phyloP scores from a whole-genome alignment of 2,888 invertebrate genomes.

The Drosophila picticornis region DNA sequence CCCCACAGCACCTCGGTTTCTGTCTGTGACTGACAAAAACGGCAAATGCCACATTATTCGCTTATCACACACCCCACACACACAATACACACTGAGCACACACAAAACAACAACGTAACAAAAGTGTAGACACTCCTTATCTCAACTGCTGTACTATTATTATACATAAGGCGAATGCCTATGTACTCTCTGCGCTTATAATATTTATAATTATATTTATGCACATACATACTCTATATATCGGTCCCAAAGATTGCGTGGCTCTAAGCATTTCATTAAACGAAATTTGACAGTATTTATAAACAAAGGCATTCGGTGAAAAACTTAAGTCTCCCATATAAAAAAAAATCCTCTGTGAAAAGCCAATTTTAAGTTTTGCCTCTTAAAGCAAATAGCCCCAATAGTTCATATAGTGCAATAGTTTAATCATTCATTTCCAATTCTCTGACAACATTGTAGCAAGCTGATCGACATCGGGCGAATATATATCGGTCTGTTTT shows the following conservation, averaged over 20 bases:
- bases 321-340: background rate
- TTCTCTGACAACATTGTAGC: background rate
- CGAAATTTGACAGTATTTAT: background rate
- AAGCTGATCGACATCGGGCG: background rate
- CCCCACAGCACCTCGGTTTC: background rate
- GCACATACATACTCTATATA: constrained; percentile 7
- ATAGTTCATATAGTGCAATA: background rate
- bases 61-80: constrained; percentile 50
- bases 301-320: background rate
- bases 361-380: background rate
- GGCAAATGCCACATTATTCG: constrained; percentile 30
- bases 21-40: constrained; percentile 11
- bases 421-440: background rate
- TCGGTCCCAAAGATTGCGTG: background rate
- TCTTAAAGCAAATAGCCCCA: too few species aligned
- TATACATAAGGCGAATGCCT: constrained; percentile 44
- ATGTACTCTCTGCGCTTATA: constrained; percentile 27
- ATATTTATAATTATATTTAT: constrained; percentile 6
- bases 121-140: constrained; percentile 53
- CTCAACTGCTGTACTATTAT: constrained; percentile 55
- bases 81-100: background rate
- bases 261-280: background rate
- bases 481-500: background rate
- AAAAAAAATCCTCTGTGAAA: background rate
- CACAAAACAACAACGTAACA: constrained; percentile 19